These are phyloP conservation scores for Trinorchestia longiramus DNA, from an alignment of 1,140 invertebrate genomes.

Conservation along the genomic window DNA sequence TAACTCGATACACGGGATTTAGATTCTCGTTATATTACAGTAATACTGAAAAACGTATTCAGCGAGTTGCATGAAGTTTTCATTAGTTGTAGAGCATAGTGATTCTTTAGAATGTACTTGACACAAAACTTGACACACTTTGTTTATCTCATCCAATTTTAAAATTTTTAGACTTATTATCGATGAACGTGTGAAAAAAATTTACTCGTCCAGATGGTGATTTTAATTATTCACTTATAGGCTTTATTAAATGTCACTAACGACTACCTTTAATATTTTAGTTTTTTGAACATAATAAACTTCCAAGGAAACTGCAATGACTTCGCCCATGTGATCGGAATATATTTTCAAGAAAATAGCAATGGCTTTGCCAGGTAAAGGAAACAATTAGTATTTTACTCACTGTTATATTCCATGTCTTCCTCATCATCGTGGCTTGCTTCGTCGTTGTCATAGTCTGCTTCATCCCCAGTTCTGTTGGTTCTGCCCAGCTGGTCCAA, in stretches of 20 bases:
- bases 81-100: too few relatives aligned
- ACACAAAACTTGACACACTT: not conserved
- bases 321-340: too few relatives aligned
- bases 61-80: too few relatives aligned
- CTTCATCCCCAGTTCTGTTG: not conserved
- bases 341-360: not conserved
- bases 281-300: not conserved
- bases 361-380: not conserved
- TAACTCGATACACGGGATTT: too few relatives aligned
- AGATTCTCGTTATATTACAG: too few relatives aligned
- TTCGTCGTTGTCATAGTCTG: not conserved
- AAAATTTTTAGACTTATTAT: not conserved
- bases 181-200: not conserved
- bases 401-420: conserved; percentile 45
- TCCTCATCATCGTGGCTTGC: conserved; percentile 34
- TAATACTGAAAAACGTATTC: too few relatives aligned
- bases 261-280: not conserved
- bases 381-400: not conserved
- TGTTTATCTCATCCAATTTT: not conserved
- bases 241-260: not conserved
- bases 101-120: too few relatives aligned
- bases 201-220: not conserved
- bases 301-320: not conserved
- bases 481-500: conserved; percentile 32
- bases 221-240: not conserved